Evolutionary conservation across 37 sponge, comb jelly and placozoan species (phyloP).

Genomic region (Spongilla lacustris): DNA sequence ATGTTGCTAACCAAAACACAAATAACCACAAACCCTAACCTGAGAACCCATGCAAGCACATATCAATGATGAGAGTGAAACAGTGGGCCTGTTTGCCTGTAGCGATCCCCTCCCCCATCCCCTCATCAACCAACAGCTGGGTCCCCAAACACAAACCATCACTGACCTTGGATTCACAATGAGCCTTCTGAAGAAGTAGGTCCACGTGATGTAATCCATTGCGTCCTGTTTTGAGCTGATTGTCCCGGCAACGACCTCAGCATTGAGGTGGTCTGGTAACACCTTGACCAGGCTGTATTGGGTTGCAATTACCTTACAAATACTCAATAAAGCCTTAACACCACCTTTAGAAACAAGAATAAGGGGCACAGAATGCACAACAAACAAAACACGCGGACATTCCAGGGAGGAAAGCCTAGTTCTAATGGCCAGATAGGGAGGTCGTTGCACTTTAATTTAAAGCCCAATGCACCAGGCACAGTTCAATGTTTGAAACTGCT

Average conservation of each 20-base stretch:
- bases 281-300: conserved; percentile 82
- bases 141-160: background rate
- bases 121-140: too few relatives aligned
- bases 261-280: conserved; percentile 94
- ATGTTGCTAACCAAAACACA: too few relatives aligned
- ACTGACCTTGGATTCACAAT: conserved; percentile 86
- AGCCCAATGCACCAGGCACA: too few relatives aligned
- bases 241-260: conserved; percentile 97
- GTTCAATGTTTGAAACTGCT: too few relatives aligned
- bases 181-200: conserved; percentile 96
- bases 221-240: conserved; percentile 92
- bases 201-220: conserved; percentile 98
- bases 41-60: too few relatives aligned
- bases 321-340: background rate
- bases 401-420: too few relatives aligned
- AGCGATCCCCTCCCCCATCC: too few relatives aligned
- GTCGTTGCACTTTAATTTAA: too few relatives aligned
- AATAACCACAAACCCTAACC: too few relatives aligned
- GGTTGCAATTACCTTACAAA: background rate
- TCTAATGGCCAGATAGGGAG: too few relatives aligned
- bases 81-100: too few relatives aligned
- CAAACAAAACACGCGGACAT: background rate
- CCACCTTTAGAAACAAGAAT: background rate
- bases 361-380: background rate
- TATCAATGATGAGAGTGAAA: too few relatives aligned